Base-by-base conservation (phyloP, 2,888 invertebrate species). In the Drosophila mayaguana region DNA sequence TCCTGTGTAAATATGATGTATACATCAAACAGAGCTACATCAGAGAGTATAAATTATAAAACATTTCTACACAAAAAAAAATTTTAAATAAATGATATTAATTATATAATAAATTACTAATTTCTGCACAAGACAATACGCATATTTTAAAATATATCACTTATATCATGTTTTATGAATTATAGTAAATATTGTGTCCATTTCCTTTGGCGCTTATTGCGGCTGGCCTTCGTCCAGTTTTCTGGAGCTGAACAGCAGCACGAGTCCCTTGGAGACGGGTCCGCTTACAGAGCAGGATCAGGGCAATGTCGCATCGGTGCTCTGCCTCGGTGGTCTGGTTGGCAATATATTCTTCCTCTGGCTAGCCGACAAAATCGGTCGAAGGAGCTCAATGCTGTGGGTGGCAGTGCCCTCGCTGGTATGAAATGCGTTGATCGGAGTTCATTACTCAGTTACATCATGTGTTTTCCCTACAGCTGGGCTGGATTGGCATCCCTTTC, bases 191-290 rank as follows among this genome's bases (percentile, higher is more conserved):
- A 89, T 93, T 2, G 76, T 86, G 0, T 73, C 92, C 18, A 78
- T 93, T 14, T 89, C 90, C 0, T 91, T 91, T 86, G 92, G 92
- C 3, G 89, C 90, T 0, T 88, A 89, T 59, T 87, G 87, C 56
- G 93, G 92, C 34, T 93, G 93, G 93, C 83, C 91, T 1, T 92
- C 92, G 1, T 80, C 92, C 4, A 90, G 91, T 71, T 90, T 92
- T 32, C 70, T 92, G 16, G 81, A 92, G n/a, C 68, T 93, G 3
- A 80, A 88, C 59, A 80, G 91, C 1, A 67, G 77, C 0, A 64
- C 83, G 0, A 91, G 91, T 40, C 92, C 92, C 0, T 57, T 93
- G 48, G 77, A 82, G n/a, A 75, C 89, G 7, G 92, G 92, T 3
- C 90, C 91, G 1, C 61, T 93, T 60, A 85, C 74, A 3, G 65